Evolutionary conservation across 2,113 vertebrate species (phyloP).

Genomic region (Ptychochromis oligacanthus): DNA sequence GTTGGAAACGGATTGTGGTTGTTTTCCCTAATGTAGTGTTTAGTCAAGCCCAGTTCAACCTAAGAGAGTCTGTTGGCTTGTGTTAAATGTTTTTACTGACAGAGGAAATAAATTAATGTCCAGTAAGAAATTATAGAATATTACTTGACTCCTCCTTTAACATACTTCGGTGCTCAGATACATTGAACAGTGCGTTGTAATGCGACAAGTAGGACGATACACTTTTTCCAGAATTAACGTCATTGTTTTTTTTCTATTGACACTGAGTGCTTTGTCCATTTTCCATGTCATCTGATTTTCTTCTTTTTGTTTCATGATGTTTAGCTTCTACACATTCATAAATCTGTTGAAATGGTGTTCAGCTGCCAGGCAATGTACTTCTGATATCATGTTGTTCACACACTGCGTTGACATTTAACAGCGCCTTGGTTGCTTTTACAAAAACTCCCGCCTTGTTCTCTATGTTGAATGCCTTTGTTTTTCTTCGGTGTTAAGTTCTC

Average conservation of each 20-base stretch:
- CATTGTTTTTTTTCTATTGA: background rate
- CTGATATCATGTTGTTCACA: constrained; percentile 2
- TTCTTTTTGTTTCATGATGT: background rate
- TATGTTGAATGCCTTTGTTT: background rate
- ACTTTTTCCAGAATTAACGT: background rate
- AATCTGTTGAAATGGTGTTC: constrained; percentile 1
- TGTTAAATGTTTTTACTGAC: no score
- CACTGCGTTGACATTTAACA: constrained; percentile 35
- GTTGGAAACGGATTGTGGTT: no score
- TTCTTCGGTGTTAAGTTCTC: background rate
- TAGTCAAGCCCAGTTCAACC: background rate
- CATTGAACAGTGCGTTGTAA: background rate
- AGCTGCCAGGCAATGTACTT: background rate
- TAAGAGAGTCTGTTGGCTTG: background rate
- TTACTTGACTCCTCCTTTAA: no score
- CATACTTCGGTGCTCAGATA: background rate
- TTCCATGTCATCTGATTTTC: background rate
- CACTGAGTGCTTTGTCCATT: background rate
- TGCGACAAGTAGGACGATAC: background rate
- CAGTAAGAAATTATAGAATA: no score
- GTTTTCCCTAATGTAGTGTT: background rate
- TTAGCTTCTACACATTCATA: background rate
- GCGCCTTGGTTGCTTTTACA: background rate
- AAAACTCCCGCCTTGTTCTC: background rate
- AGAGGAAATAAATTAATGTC: background rate